Conservation (phyloP, 2,113 vertebrate genomes). For the Percopsis transmontana region DNA sequence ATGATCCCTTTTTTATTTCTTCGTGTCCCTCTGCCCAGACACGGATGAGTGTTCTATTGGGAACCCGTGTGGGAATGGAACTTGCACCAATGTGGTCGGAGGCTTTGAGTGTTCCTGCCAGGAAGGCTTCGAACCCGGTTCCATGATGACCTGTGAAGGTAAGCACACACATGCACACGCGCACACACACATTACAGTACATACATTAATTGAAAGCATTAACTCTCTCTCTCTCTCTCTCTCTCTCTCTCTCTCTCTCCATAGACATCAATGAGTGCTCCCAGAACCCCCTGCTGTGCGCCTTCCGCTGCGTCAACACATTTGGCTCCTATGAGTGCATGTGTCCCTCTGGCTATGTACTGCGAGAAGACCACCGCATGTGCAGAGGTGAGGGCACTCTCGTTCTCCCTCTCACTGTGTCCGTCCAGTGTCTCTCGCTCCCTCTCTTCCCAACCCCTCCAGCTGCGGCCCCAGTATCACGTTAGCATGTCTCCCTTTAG, state of each 20-base stretch:
- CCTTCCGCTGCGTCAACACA: constrained; percentile 94
- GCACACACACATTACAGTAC: neutral
- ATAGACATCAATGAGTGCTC: constrained; percentile 92
- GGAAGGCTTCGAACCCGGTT: constrained; percentile 90
- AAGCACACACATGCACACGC: constrained; percentile 7
- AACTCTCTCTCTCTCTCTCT: neutral
- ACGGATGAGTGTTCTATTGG: constrained; percentile 91
- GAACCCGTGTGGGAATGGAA: constrained; percentile 92
- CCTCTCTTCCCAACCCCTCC: neutral
- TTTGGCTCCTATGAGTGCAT: constrained; percentile 92
- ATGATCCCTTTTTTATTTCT: neutral
- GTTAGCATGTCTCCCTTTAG: neutral
- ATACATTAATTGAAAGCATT: neutral
- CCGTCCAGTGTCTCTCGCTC: neutral
- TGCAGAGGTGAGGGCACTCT: constrained; percentile 86
- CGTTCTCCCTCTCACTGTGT: neutral
- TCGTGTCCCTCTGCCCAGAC: constrained; percentile 73
- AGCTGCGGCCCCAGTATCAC: neutral
- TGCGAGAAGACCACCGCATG: constrained; percentile 90
- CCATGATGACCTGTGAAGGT: constrained; percentile 95
- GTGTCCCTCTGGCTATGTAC: constrained; percentile 88
- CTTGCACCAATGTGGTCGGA: constrained; percentile 89
- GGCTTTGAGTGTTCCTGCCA: constrained; percentile 91
- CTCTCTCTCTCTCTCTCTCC: constrained; percentile 4
- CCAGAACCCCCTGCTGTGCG: constrained; percentile 90